A percentile compares a stretch with the other conserved stretches of the same genome.
phyloP scores from a whole-genome alignment of 2,888 invertebrate genomes.

The Anthophora plumipes region DNA sequence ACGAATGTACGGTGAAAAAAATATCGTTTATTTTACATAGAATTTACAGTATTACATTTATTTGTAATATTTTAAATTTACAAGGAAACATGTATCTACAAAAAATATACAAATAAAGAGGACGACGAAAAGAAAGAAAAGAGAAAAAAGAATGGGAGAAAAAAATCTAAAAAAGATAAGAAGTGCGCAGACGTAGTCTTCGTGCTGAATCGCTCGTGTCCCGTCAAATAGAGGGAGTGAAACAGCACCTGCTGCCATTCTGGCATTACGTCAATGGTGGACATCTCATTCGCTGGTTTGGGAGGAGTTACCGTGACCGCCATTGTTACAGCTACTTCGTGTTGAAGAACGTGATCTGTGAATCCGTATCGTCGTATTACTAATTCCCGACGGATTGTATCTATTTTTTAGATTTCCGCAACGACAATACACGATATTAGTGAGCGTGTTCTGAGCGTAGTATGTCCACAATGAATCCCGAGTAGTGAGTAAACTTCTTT shows the following conservation, averaged over 20 bases:
- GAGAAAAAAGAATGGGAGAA: neutral
- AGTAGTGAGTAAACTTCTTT: constrained; percentile 84
- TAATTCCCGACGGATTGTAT: constrained; percentile 48
- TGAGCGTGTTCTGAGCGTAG: constrained; percentile 75
- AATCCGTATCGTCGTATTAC: constrained; percentile 57
- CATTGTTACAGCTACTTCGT: constrained; percentile 79
- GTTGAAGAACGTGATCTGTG: constrained; percentile 70
- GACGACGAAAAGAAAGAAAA: neutral
- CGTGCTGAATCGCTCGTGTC: constrained; percentile 40
- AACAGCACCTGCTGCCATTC: constrained; percentile 78
- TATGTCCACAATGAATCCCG: constrained; percentile 85
- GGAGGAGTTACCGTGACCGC: constrained; percentile 82
- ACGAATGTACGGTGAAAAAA: neutral
- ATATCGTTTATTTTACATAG: neutral
- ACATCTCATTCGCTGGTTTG: constrained; percentile 77
- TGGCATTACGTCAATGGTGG: constrained; percentile 82
- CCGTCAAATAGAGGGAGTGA: constrained; percentile 66
- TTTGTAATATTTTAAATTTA: neutral
- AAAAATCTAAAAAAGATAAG: constrained; percentile 6
- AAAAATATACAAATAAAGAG: neutral
- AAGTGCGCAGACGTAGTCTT: constrained; percentile 58
- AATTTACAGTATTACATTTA: neutral
- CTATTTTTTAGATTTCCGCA: constrained; percentile 33
- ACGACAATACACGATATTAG: constrained; percentile 46
- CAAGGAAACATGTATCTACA: neutral